Percentiles rank a stretch among this genome's conserved stretches.
Evolutionary conservation across 1,140 invertebrate genomes (phyloP).

Genomic region (Meteorus sp.): DNA sequence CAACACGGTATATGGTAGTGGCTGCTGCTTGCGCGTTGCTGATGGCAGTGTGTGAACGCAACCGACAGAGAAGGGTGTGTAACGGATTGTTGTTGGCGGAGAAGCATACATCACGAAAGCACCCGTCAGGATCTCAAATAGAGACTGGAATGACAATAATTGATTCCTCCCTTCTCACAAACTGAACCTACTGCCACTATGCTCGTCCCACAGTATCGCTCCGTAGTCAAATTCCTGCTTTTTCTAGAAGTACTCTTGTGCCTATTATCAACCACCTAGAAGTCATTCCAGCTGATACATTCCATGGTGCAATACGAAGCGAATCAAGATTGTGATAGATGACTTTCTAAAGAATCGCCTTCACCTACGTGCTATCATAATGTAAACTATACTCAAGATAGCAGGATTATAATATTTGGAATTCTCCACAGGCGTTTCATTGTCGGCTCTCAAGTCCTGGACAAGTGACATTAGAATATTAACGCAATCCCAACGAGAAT

Average conservation of each 20-base stretch:
- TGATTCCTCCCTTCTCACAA: slow-evolving; percentile 47
- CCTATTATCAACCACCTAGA: too few species aligned
- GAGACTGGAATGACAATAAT: slow-evolving; percentile 56
- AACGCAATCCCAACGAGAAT: slow-evolving; percentile 1
- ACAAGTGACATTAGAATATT: background rate
- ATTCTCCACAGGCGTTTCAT: slow-evolving; percentile 2
- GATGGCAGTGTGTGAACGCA: slow-evolving; percentile 27
- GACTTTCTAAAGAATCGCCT: too few species aligned
- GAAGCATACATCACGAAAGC: slow-evolving; percentile 50
- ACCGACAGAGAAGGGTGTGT: slow-evolving; percentile 29
- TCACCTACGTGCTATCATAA: too few species aligned
- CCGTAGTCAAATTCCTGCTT: slow-evolving; percentile 1
- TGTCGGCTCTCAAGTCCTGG: background rate
- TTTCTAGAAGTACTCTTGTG: too few species aligned
- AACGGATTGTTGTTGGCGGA: slow-evolving; percentile 53
- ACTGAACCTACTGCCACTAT: background rate
- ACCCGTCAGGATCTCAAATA: slow-evolving; percentile 50
- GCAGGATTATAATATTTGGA: slow-evolving; percentile 1
- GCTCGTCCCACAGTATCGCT: background rate
- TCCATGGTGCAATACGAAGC: too few species aligned
- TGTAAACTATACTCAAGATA: too few species aligned
- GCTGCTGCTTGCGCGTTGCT: slow-evolving; percentile 1
- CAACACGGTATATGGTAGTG: background rate
- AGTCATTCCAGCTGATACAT: too few species aligned
- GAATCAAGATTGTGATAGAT: too few species aligned